Evolutionary conservation across 2,113 vertebrate genomes (phyloP).

Genomic region (Colinus virginianus): DNA sequence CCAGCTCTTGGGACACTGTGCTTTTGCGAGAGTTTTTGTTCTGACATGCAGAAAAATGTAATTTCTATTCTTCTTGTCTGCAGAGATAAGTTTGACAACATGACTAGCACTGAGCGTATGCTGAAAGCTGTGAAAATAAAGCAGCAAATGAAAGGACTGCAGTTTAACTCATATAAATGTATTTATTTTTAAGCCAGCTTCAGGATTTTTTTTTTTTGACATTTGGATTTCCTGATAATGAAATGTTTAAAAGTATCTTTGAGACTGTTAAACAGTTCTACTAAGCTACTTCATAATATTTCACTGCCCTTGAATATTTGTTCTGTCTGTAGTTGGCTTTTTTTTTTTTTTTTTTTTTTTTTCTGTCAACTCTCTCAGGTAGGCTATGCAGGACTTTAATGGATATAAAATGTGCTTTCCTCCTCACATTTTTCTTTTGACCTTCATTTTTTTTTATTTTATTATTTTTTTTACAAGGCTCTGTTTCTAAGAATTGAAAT

Average conservation of each 20-base stretch:
- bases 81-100: constrained; percentile 10
- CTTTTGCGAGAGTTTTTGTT: background rate
- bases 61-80: constrained; percentile 23
- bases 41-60: background rate
- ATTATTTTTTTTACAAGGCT: background rate
- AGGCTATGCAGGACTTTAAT: background rate
- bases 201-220: background rate
- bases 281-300: constrained; percentile 18
- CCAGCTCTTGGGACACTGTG: accelerated
- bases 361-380: background rate
- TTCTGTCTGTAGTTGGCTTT: background rate
- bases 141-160: background rate
- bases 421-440: background rate
- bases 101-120: accelerated
- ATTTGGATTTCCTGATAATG: constrained; percentile 23
- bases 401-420: background rate
- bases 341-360: background rate
- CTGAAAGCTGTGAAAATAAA: constrained; percentile 25
- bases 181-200: constrained; percentile 17
- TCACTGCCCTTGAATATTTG: constrained; percentile 38
- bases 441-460: background rate
- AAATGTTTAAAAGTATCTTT: constrained; percentile 39
- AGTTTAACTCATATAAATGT: background rate
- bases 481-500: background rate
- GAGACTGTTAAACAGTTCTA: constrained; percentile 21